Evolutionary conservation across 2,113 vertebrate genomes (phyloP), one percentile per base, ranked within the genome.

Genomic region (Hippocampus guttulatus): DNA sequence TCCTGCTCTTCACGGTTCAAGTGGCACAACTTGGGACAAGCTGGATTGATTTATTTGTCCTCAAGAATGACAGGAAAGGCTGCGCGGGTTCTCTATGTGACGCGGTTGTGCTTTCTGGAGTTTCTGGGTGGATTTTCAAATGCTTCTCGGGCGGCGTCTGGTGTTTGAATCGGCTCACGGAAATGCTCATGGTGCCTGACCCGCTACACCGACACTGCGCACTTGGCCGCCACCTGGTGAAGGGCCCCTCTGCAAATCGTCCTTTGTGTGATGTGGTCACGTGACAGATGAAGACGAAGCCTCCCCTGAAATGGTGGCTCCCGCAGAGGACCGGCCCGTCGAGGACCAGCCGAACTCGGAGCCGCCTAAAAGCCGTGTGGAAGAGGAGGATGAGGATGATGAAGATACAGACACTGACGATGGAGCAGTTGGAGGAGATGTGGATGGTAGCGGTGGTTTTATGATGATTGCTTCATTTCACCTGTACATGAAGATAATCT

Each of bases 351-450:
- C 43, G 52, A 79, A 43, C 61, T 74, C 11, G 67, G 67, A 81
- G 75, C 75, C 27, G 25, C 38, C 74, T 12, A 74, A 73, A 65
- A 69, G 55, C 80, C 74, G 38, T 15, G 77, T 40, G 51, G 52
- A 85, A 57, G 81, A 58, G 23, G 78, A 63, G 9, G 58, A 85
- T 45, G 81, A 87, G 47, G 87, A 85, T 2, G 84, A 90, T 55
- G 79, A 81, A 23, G 88, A 89, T 64, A 85, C 87, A 61, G 88
- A 90, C 71, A 88, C 87, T 0, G 85, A 90, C 81, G 86, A 88
- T 52, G 86, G 76, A 73, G 84, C 83, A 67, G 80, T 79, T 77
- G 85, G 77, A 69, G 74, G 68, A 74, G 84, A 84, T 67, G 18
- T n/a, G 61, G 71, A 89, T 83, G 88, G 85, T 88, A 88, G 83